Conservation (phyloP, 1,140 invertebrate genomes). For the Trachymyrmex septentrionalis region DNA sequence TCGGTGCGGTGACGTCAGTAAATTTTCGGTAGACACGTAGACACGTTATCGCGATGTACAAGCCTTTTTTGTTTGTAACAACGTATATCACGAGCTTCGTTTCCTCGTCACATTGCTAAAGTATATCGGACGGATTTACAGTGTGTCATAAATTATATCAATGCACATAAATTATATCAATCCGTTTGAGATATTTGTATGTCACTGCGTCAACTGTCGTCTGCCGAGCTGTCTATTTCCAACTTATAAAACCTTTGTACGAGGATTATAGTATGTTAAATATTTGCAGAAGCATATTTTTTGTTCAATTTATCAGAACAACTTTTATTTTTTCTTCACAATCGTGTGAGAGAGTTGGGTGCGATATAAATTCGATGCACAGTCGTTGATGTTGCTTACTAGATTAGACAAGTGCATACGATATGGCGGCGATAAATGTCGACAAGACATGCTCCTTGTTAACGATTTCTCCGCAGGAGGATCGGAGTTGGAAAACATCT, state of each 20-base stretch:
- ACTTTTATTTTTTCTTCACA: neutral
- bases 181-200: conserved; percentile 36
- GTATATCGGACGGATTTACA: conserved; percentile 64
- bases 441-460: conserved; percentile 38
- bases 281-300: conserved; percentile 45
- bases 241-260: neutral
- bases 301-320: neutral
- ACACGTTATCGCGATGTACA: conserved; percentile 45
- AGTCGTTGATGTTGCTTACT: neutral
- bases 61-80: neutral
- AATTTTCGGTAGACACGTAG: conserved; percentile 55
- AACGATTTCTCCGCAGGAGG: neutral
- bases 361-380: conserved; percentile 57
- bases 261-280: neutral
- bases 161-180: conserved; percentile 63
- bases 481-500: neutral
- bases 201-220: conserved; percentile 5
- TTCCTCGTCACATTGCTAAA: conserved; percentile 63
- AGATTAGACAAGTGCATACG: neutral
- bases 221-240: conserved; percentile 22
- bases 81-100: conserved; percentile 55
- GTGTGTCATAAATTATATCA: conserved; percentile 61
- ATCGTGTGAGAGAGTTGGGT: neutral
- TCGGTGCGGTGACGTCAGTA: conserved; percentile 23
- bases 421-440: conserved; percentile 52